Evolutionary conservation across 2,888 invertebrate species (phyloP), one percentile per base, ranked within the genome.

Genomic region (Oasisia sp.): DNA sequence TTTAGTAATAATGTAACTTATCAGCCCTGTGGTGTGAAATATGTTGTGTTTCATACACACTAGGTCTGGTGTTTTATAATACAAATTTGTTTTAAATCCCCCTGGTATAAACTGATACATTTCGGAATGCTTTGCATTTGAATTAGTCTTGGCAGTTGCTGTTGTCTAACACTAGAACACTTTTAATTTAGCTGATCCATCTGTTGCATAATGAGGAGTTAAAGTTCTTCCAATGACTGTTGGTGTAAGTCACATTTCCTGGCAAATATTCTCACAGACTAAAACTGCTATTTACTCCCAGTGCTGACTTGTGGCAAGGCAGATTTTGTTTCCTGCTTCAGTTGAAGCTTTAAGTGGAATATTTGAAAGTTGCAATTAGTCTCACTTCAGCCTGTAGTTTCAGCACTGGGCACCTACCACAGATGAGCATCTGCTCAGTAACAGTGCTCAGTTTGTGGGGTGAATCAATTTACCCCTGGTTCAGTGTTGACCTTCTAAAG

Each of bases 301-400:
- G 74, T 74, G 7, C n/a, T 19, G 7, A 19, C 27, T 74, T 74
- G 19, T 27, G 27, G 3, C 74, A 0, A 27, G 19, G 27, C 74
- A 74, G 7, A 74, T 14, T 19, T 74, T 27, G 7, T 74, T 74
- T 74, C 74, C 74, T 74, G 74, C 74, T n/a, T 74, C 27, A 74
- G 27, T 27, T 74, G 74, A 74, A 74, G 74, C 74, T 74, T 19
- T 74, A 74, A 74, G 27, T 74, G n/a, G 74, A n/a, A 74, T 74
- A 74, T 74, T 74, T 74, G 74, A 74, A 74, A 74, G 74, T 74
- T 74, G 19, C 74, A 74, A 74, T 74, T 74, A 74, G 74, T 27
- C 74, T 74, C n/a, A 74, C 74, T 74, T 74, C n/a, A 74, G 74
- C 27, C 56, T 74, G 74, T 74, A 74, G 74, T 74, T 74, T 74